Evolutionary conservation across 2,797 vertebrate genomes (phyloP).

Genomic region (Cuniculus paca): DNA sequence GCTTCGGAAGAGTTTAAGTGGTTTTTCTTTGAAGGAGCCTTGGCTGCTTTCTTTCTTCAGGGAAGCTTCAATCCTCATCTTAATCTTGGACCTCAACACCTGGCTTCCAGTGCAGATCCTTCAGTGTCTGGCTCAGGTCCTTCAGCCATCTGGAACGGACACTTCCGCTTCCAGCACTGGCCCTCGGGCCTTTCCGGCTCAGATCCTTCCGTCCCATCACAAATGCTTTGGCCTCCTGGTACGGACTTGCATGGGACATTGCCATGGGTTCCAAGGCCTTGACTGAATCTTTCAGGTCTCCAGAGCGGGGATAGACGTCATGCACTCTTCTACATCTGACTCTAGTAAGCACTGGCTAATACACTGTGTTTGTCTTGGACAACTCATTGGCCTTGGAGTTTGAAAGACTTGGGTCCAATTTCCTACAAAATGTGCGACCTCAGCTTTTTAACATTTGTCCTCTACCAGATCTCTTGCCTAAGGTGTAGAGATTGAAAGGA

Average conservation of each 20-base stretch:
- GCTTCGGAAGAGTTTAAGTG: neutral
- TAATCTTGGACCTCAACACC: neutral
- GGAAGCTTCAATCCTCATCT: neutral
- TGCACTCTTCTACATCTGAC: neutral
- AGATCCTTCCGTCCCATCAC: too few relatives aligned
- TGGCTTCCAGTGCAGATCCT: neutral
- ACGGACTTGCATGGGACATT: neutral
- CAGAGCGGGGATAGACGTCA: neutral
- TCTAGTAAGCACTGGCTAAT: neutral
- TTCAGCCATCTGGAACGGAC: too few relatives aligned
- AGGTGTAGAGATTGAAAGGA: conserved; percentile 22
- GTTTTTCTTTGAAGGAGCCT: neutral
- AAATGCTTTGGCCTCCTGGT: neutral
- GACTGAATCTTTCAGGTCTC: too few relatives aligned
- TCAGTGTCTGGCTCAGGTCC: too few relatives aligned
- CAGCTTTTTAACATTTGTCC: neutral
- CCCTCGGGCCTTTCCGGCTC: too few relatives aligned
- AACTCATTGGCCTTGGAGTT: neutral
- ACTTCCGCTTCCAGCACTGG: too few relatives aligned
- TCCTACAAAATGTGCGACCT: neutral
- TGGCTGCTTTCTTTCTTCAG: neutral
- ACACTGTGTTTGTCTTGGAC: neutral
- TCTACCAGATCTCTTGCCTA: neutral
- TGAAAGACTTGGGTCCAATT: neutral
- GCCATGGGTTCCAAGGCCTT: neutral